Base-by-base conservation (phyloP, 2,888 invertebrate species). In the Orgyia antiqua region DNA sequence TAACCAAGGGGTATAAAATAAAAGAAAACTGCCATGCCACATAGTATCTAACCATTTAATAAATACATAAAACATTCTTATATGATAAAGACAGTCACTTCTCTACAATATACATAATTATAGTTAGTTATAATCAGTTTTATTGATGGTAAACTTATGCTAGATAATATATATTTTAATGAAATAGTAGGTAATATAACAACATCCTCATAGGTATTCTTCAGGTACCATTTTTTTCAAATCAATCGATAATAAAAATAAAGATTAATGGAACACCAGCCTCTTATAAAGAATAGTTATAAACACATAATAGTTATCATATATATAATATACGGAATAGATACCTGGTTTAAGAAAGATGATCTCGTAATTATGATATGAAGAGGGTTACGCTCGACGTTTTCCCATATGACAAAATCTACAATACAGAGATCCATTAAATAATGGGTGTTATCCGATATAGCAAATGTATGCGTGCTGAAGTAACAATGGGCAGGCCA, bases 71-170 rank as follows among this genome's bases (percentile, higher is more conserved):
- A 74, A 66, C 59, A 50, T 57, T 56, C 60, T 65, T 61, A 60
- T 48, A 52, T 45, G 36, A 52, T 58, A 68, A 56, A 69, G 63
- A 76, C 68, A 74, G 70, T 71, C 67, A 69, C 55, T 54, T 66
- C 63, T 66, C 66, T 60, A 69, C 63, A 50, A 57, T 51, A 46
- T 59, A 56, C 38, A 24, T 52, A 43, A 9, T 20, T 2, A 24
- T 24, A 49, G 46, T 50, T 51, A 42, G 37, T 43, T 49, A 54
- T 52, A 50, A 46, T 60, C 52, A 38, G 35, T 44, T 36, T 43
- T 51, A 39, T 64, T 69, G 79, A 77, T 80, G 82, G 79, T 79
- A 82, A 80, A 79, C 79, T 77, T 82, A 82, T 66, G 75, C 60
- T 51, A 51, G 39, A 35, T 39, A 31, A 19, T 30, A 39, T 42